These are phyloP conservation scores for Micrasema longulum DNA, from an alignment of 1,140 invertebrate genomes.

Conservation along the genomic window DNA sequence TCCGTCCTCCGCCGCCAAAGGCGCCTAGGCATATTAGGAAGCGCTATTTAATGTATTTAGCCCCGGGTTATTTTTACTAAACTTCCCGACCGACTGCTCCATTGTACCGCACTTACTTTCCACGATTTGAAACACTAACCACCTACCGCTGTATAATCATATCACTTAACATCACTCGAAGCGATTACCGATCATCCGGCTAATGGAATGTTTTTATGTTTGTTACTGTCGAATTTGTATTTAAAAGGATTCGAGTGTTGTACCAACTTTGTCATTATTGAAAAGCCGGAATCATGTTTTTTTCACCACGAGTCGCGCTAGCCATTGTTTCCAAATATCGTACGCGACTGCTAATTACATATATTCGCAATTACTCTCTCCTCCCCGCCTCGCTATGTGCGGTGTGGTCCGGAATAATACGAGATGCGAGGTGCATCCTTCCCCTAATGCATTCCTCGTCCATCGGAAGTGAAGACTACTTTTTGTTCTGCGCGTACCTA, in stretches of 20 bases:
- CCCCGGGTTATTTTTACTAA: constrained; percentile 14
- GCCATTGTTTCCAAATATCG: neutral
- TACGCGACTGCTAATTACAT: constrained; percentile 30
- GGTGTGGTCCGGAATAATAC: neutral
- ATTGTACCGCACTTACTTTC: constrained; percentile 8
- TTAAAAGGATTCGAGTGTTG: no score
- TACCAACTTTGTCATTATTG: no score
- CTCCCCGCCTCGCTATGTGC: constrained; percentile 1
- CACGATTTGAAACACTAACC: neutral
- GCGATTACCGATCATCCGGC: no score
- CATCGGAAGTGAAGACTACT: constrained; percentile 51
- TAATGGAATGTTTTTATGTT: no score
- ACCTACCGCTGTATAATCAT: no score
- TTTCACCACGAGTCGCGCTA: no score
- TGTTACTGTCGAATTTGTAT: no score
- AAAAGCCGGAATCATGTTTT: no score
- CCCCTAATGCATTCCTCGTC: constrained; percentile 26
- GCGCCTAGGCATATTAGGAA: constrained; percentile 37
- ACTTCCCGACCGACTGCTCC: constrained; percentile 13
- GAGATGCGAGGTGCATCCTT: constrained; percentile 22
- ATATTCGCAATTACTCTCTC: constrained; percentile 34
- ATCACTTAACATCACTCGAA: no score
- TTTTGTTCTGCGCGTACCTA: constrained; percentile 34
- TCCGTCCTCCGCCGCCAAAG: constrained; percentile 11
- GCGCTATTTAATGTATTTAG: constrained; percentile 33